Conservation (phyloP, 2,888 invertebrate species). For the Oegoconia quadripuncta region DNA sequence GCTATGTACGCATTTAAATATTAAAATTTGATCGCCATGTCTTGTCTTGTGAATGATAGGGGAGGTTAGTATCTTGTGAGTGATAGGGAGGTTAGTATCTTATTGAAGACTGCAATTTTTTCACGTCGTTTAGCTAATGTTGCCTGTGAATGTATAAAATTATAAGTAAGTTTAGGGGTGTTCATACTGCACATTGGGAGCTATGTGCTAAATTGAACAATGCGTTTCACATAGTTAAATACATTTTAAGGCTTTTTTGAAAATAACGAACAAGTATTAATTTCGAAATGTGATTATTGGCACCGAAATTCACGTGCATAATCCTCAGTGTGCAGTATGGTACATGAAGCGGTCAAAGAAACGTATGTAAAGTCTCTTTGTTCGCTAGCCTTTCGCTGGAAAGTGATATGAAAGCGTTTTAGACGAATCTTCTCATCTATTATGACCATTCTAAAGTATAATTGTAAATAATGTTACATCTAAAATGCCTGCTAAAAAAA, state of each 20-base stretch:
- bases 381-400: slow-evolving; percentile 4
- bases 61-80: slow-evolving; percentile 60
- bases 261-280: too few relatives aligned
- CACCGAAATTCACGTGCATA: background rate
- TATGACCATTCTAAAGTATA: too few relatives aligned
- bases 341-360: slow-evolving; percentile 3
- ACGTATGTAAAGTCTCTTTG: slow-evolving; percentile 10
- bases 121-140: slow-evolving; percentile 63
- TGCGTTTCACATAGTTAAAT: background rate
- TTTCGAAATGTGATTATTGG: background rate
- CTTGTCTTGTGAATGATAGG: slow-evolving; percentile 60
- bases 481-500: too few relatives aligned
- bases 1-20: slow-evolving; percentile 23
- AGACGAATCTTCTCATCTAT: too few relatives aligned
- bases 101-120: slow-evolving; percentile 74
- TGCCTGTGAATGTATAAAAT: slow-evolving; percentile 55
- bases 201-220: background rate
- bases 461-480: too few relatives aligned
- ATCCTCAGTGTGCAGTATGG: slow-evolving; percentile 35
- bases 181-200: slow-evolving; percentile 38
- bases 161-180: slow-evolving; percentile 40
- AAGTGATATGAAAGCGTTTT: slow-evolving; percentile 1
- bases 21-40: slow-evolving; percentile 49
- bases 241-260: background rate
- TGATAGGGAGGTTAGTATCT: slow-evolving; percentile 58